phyloP scores from a whole-genome alignment of 2,888 invertebrate species.

The Euplexia lucipara region DNA sequence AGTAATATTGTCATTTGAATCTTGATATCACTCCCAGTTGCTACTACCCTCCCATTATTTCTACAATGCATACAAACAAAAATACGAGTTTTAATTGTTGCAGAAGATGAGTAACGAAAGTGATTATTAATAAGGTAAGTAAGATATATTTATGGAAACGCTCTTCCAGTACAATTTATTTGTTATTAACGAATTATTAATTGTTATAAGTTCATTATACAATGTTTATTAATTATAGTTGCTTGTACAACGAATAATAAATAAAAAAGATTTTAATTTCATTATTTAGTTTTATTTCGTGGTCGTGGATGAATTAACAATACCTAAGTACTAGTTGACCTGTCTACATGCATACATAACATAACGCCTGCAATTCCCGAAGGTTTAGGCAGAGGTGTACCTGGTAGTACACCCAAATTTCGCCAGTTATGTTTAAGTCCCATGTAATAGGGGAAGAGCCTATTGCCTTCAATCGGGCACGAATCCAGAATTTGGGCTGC shows the following conservation, averaged over 20 bases:
- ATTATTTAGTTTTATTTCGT: constrained; percentile 16
- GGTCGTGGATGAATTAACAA: not conserved
- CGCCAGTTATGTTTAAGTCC: too few relatives aligned
- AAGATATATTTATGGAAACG: constrained; percentile 62
- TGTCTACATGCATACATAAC: too few relatives aligned
- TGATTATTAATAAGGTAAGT: constrained; percentile 44
- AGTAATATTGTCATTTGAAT: too few relatives aligned
- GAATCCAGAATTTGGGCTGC: too few relatives aligned
- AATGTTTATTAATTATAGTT: constrained; percentile 78
- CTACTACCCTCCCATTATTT: constrained; percentile 22
- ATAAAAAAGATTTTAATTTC: constrained; percentile 72
- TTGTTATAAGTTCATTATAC: constrained; percentile 71
- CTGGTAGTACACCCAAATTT: too few relatives aligned
- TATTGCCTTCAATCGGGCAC: too few relatives aligned
- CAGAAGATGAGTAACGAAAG: constrained; percentile 25
- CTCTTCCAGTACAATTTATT: constrained; percentile 78
- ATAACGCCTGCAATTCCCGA: too few relatives aligned
- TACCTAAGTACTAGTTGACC: too few relatives aligned
- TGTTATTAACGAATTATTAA: constrained; percentile 67
- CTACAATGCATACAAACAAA: constrained; percentile 13
- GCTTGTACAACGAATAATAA: constrained; percentile 83
- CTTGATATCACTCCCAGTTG: too few relatives aligned
- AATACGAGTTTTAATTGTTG: not conserved
- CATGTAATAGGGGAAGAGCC: too few relatives aligned
- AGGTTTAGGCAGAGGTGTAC: too few relatives aligned